phyloP scores from a whole-genome alignment of 2,888 invertebrate genomes.

The Steinernema carpocapsae region DNA sequence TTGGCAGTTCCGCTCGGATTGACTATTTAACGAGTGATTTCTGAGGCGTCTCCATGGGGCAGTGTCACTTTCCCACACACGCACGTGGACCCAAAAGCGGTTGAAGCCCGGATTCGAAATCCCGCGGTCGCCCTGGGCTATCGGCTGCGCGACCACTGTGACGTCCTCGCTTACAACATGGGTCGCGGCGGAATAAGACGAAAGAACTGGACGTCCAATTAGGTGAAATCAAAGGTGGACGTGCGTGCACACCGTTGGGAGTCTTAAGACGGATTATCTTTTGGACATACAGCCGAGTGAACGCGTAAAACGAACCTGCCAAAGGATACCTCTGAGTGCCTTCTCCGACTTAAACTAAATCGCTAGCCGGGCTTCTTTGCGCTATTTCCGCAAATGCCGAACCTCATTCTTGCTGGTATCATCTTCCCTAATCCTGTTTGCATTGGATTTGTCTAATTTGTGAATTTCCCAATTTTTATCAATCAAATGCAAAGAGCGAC shows the following conservation, averaged over 20 bases:
- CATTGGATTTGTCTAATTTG: no score
- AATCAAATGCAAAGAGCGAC: no score
- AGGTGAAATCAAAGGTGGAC: not conserved
- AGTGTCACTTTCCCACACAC: not conserved
- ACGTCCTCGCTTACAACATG: not conserved
- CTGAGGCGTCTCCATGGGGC: no score
- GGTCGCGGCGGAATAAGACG: not conserved
- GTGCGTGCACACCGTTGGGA: not conserved
- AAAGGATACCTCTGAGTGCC: no score
- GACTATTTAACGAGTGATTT: not conserved
- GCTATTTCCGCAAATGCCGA: no score
- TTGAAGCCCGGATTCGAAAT: not conserved
- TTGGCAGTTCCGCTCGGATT: not conserved
- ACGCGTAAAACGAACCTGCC: no score
- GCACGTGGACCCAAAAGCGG: slow-evolving; percentile 12
- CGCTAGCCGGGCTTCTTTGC: no score
- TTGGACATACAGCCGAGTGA: no score
- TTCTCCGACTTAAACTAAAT: no score
- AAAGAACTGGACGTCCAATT: not conserved
- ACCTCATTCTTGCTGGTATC: no score
- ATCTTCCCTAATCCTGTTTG: no score
- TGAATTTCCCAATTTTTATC: no score
- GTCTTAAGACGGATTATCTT: not conserved
- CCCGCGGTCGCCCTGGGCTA: not conserved
- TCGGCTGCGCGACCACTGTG: not conserved